Conservation (phyloP, 2,888 invertebrate genomes). For the Ormyrus rosae region DNA sequence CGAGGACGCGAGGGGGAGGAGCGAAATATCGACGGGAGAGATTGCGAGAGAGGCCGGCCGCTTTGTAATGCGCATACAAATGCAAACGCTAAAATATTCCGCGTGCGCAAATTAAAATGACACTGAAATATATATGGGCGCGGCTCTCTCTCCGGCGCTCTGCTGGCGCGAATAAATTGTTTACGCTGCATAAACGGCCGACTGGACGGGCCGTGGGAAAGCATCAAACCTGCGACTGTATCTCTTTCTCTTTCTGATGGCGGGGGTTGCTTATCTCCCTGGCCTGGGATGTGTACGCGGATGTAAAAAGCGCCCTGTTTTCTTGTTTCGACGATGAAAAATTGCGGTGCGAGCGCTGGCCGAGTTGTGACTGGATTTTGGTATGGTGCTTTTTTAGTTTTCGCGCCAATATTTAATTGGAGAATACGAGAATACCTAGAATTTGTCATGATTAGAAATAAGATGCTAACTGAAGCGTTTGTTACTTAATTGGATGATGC, state of each 20-base stretch:
- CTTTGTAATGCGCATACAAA: constrained; percentile 73
- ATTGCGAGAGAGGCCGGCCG: constrained; percentile 17
- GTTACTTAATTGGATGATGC: no score
- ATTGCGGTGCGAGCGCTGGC: no score
- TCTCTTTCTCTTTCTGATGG: background rate
- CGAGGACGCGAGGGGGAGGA: constrained; percentile 11
- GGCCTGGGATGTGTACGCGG: no score
- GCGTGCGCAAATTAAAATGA: constrained; percentile 74
- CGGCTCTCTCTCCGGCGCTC: constrained; percentile 52
- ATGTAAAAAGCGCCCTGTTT: no score
- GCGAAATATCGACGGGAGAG: constrained; percentile 73
- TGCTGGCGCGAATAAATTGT: constrained; percentile 69
- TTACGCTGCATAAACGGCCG: constrained; percentile 60
- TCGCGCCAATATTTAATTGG: no score
- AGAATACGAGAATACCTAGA: no score
- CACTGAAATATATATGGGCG: constrained; percentile 72
- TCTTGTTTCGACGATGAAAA: no score
- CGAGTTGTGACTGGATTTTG: no score
- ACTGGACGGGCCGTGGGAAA: background rate
- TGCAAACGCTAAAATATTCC: constrained; percentile 74
- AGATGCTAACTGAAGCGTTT: no score
- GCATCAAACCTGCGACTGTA: background rate
- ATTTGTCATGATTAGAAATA: no score
- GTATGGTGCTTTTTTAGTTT: no score
- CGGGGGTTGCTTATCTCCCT: no score